Evolutionary conservation across 2,113 vertebrate genomes (phyloP), one percentile per base, ranked within the genome.

Genomic region (Rhynchomys soricoides): DNA sequence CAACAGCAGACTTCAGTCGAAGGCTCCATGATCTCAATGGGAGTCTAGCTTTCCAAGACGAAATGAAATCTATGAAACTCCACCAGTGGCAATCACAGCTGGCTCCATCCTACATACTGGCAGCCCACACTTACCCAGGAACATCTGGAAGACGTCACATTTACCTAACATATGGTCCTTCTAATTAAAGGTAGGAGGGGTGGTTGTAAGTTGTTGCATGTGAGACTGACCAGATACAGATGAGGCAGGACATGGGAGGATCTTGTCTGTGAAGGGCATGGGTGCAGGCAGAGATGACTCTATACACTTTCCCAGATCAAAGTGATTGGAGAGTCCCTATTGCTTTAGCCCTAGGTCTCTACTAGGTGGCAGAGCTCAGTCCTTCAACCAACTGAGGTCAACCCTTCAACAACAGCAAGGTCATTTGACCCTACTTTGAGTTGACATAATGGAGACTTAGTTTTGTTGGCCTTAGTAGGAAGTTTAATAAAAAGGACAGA

Each of bases 1-100:
- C 90, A 66, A 62, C 86, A 91, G 89, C 77, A 94, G 90, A 71
- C 22, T 57, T 64, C 93, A 16, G 90, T 16, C 3, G 94, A 95
- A 91, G 87, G 1, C n/a, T 75, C 57, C 94, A 13, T 62, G 77
- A 55, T 73, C 83, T 78, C 73, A 6, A 3, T 5, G 79, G 59
- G 73, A 66, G 40, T 29, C 55, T 22, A 70, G 62, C 62, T 93
- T 91, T 97, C 90, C 94, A 83, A 66, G 74, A 87, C 16, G 62
- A 89, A 95, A 19, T 40, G 21, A 40, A 37, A 62, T 13, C 73
- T 24, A 10, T 9, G 92, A 77, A n/a, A 86, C 73, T 55, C 26
- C 1, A 5, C 70, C 87, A 45, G 77, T 17, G 83, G 57, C 21
- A 15, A 45, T 59, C 68, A 29, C 73, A 66, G 81, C 93, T 57